These are phyloP conservation scores for Stigmatopora nigra DNA, from an alignment of 2,113 vertebrate species.

Conservation along the genomic window DNA sequence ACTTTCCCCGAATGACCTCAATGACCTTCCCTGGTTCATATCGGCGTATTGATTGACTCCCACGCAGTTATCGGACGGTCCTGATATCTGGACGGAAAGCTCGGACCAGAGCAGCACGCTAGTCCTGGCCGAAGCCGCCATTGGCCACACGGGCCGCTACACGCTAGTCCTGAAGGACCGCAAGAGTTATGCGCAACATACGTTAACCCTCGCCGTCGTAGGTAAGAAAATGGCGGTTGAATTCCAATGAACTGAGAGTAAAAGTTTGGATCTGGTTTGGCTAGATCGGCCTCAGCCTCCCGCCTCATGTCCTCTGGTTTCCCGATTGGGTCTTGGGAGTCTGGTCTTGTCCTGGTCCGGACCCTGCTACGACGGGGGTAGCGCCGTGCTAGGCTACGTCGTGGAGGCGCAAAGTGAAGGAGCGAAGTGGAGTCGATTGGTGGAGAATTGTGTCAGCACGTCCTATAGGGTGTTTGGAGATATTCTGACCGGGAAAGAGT, in stretches of 20 bases:
- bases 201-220: slow-evolving; percentile 62
- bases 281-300: slow-evolving; percentile 71
- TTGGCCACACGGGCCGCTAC: slow-evolving; percentile 66
- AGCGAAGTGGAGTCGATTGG: slow-evolving; percentile 59
- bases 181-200: slow-evolving; percentile 63
- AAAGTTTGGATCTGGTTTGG: slow-evolving; percentile 1
- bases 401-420: slow-evolving; percentile 57
- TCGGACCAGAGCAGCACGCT: slow-evolving; percentile 54
- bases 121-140: slow-evolving; percentile 54
- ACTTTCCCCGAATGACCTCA: no score
- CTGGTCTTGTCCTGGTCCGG: slow-evolving; percentile 76
- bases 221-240: slow-evolving; percentile 46
- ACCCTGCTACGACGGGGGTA: slow-evolving; percentile 75
- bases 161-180: slow-evolving; percentile 61
- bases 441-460: slow-evolving; percentile 62
- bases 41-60: background rate
- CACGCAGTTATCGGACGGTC: slow-evolving; percentile 53
- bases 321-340: slow-evolving; percentile 40
- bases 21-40: background rate
- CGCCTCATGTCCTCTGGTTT: slow-evolving; percentile 62
- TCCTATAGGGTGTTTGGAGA: slow-evolving; percentile 61
- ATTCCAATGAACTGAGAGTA: background rate
- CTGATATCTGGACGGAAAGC: slow-evolving; percentile 58
- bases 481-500: slow-evolving; percentile 54
- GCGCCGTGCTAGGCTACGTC: slow-evolving; percentile 67